Evolutionary conservation across 2,113 vertebrate genomes (phyloP).

Genomic region (Rutilus rutilus): DNA sequence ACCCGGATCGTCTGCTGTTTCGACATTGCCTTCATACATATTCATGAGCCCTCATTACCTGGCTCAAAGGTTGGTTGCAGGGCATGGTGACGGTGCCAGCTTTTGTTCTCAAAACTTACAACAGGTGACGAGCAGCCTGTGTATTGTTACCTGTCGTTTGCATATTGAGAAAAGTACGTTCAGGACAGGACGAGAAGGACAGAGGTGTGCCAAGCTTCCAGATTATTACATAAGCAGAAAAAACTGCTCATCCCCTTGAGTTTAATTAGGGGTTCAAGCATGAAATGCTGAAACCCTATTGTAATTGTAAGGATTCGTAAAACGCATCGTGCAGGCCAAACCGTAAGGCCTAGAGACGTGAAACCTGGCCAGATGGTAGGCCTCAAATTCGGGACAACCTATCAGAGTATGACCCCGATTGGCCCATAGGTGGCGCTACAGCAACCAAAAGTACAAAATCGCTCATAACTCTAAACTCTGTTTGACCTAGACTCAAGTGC

Average conservation of each 20-base stretch:
- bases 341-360: too few relatives aligned
- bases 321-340: too few relatives aligned
- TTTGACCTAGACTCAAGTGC: too few relatives aligned
- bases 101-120: constrained; percentile 74
- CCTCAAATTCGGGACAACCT: too few relatives aligned
- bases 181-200: constrained; percentile 73
- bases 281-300: too few relatives aligned
- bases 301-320: too few relatives aligned
- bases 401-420: too few relatives aligned
- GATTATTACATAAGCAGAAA: constrained; percentile 69
- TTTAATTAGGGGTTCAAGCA: too few relatives aligned
- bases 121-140: constrained; percentile 73
- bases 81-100: constrained; percentile 60
- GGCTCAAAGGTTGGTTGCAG: constrained; percentile 66
- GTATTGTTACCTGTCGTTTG: constrained; percentile 68
- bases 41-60: constrained; percentile 74
- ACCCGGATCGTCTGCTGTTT: constrained; percentile 64
- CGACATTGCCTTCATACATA: constrained; percentile 71
- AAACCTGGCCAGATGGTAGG: too few relatives aligned
- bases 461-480: too few relatives aligned
- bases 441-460: too few relatives aligned
- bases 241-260: constrained; percentile 64
- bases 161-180: constrained; percentile 72
- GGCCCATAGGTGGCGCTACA: too few relatives aligned
- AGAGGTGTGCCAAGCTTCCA: constrained; percentile 58